Evolutionary conservation across 2,888 invertebrate species (phyloP).

Genomic region (Diadegma fenestrale): DNA sequence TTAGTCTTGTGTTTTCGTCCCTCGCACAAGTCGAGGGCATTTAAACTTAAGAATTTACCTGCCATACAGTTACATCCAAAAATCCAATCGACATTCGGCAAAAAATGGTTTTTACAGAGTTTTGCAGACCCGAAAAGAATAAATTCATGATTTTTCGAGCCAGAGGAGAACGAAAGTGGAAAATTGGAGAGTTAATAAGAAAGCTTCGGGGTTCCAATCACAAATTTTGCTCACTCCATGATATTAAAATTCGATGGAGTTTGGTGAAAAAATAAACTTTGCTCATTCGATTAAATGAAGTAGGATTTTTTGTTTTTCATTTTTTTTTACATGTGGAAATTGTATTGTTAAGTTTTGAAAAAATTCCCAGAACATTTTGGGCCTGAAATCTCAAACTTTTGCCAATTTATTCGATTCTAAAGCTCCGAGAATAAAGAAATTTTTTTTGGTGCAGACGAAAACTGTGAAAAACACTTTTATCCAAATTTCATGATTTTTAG

Average conservation of each 20-base stretch:
- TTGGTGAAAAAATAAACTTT: background rate
- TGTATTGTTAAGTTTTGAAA: background rate
- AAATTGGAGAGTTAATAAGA: too few species aligned
- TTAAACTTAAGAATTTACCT: background rate
- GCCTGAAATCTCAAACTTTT: background rate
- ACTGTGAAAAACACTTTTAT: background rate
- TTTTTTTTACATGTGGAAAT: background rate
- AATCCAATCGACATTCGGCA: background rate
- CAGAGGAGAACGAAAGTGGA: background rate
- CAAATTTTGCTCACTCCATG: background rate
- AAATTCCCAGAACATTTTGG: background rate
- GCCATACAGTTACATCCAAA: constrained; percentile 19
- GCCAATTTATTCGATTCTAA: background rate
- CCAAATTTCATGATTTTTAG: background rate
- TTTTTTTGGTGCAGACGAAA: background rate
- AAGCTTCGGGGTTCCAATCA: background rate
- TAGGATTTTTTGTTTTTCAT: background rate
- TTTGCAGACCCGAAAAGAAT: background rate
- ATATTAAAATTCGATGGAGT: background rate
- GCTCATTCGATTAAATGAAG: background rate
- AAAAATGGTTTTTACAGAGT: constrained; percentile 1
- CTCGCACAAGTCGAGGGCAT: constrained; percentile 33
- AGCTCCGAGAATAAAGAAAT: background rate
- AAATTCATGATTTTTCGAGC: background rate
- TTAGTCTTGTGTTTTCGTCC: constrained; percentile 59